Evolutionary conservation across 2,797 vertebrate genomes (phyloP), one percentile per base, ranked within the genome.

Genomic region (Danio albolineatus): DNA sequence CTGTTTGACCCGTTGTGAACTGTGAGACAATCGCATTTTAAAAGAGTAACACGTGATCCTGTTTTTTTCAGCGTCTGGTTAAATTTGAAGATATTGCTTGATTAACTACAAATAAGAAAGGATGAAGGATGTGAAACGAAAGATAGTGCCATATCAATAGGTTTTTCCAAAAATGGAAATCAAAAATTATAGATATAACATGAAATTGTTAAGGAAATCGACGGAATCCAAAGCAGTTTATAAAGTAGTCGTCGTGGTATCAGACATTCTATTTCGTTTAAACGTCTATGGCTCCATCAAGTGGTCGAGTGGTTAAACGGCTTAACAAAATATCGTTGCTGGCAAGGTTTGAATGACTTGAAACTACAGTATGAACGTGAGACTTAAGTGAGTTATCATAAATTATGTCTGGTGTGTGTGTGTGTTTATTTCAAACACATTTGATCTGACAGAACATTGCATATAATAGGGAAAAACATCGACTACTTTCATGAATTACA

Each of bases 181-280:
- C 51, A 39, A 14, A 46, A 48, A 16, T 41, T 46, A 17, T 73
- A 41, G 19, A 54, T 59, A 14, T 14, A 43, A 38, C 41, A 69
- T 60, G 8, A 28, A 72, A 72, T 62, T 0, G 17, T 72, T 71
- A 5, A 43, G 46, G 28, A 21, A 53, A 51, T 41, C 10, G 49
- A 60, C 21, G 28, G 13, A 71, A 14, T 48, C 21, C 51, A 21
- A 66, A 62, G 4, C 60, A 86, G 41, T 85, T 87, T 81, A 84
- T 86, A 76, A 86, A 77, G n/a, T 76, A 21, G 16, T 43, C 17
- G 71, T 6, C 12, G 13, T 62, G n/a, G 28, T 67, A 8, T 56
- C 16, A 46, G 39, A 59, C 62, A 8, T 10, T 14, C 16, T 10
- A 6, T 67, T 36, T 54, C 46, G 65, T 13, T 60, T 10, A 38